These are phyloP conservation scores for Alloscopus bannaensis DNA, from an alignment of 2,888 invertebrate species.

Conservation along the genomic window DNA sequence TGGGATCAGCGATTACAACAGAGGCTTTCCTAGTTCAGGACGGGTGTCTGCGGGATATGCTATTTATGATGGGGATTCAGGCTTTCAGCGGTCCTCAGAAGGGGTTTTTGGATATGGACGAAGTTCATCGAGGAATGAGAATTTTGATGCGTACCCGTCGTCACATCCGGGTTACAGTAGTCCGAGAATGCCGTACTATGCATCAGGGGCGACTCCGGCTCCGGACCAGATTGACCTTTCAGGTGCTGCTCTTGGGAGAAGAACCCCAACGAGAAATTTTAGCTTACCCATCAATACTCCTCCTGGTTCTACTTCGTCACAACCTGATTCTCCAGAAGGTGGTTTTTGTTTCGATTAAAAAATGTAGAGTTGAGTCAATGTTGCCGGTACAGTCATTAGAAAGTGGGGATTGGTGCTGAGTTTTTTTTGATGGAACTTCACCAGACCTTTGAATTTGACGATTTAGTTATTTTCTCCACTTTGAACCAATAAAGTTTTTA, in stretches of 20 bases:
- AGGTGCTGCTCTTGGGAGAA: constrained; percentile 44
- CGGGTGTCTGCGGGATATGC: constrained; percentile 50
- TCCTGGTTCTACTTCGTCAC: constrained; percentile 63
- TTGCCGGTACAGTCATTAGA: too few species aligned
- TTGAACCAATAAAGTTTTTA: background rate
- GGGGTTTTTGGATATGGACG: constrained; percentile 43
- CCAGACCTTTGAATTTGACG: background rate
- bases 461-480: background rate
- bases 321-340: constrained; percentile 70
- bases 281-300: constrained; percentile 65
- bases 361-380: constrained; percentile 10
- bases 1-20: constrained; percentile 69
- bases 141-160: constrained; percentile 14
- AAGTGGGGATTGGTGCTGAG: too few species aligned
- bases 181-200: constrained; percentile 35
- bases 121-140: constrained; percentile 33
- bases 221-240: constrained; percentile 44
- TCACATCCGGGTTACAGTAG: constrained; percentile 26
- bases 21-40: constrained; percentile 40
- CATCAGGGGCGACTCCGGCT: constrained; percentile 1
- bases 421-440: background rate
- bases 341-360: constrained; percentile 32
- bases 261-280: constrained; percentile 49
- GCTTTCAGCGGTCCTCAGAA: constrained; percentile 48
- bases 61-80: constrained; percentile 52